Evolutionary conservation across 2,888 invertebrate genomes (phyloP), one percentile per base, ranked within the genome.

Genomic region (Gordius sp.): DNA sequence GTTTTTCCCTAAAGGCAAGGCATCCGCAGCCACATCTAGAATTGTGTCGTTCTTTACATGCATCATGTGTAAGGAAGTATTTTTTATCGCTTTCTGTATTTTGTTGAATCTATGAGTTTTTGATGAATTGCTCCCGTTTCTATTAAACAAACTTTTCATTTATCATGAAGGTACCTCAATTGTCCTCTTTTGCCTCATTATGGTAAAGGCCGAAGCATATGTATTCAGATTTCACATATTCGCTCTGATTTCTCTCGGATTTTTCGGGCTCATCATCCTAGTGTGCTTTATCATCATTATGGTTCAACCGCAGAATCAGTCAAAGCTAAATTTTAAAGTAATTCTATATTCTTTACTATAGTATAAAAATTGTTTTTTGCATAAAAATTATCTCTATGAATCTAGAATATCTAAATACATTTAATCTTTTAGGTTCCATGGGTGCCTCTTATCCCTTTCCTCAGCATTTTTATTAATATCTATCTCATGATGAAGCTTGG

Each of bases 401-500:
- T 13, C 8, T 33, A 33, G n/a, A 33, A n/a, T 33, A 13, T 33
- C 8, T 13, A n/a, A 33, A 33, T 33, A 13, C n/a, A 33, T 33
- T 33, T 33, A 33, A 13, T 33, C 8, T n/a, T 13, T 33, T 33
- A 47, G 47, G 47, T 47, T 47, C 47, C 47, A 18, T 47, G 8
- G 47, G 47, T 47, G 4, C 47, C 47, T n/a, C 4, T 47, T 18
- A 4, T 47, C 4, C 47, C 47, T 47, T n/a, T 20, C 23, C 20
- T 47, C n/a, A 47, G 47, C 47, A 47, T 47, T 47, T 47, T 47
- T 4, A 47, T 47, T 18, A 47, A 47, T 23, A 4, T 47, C 4
- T 47, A 47, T 20, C 47, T 47, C 47, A 47, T 47, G 47, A 47
- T 47, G 47, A 47, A 47, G 20, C 47, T 47, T 8, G 47, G 47